Percentiles rank a stretch among this genome's conserved stretches.
Conservation (phyloP, 2,888 invertebrate species). For the Onthophagus sagittarius region DNA sequence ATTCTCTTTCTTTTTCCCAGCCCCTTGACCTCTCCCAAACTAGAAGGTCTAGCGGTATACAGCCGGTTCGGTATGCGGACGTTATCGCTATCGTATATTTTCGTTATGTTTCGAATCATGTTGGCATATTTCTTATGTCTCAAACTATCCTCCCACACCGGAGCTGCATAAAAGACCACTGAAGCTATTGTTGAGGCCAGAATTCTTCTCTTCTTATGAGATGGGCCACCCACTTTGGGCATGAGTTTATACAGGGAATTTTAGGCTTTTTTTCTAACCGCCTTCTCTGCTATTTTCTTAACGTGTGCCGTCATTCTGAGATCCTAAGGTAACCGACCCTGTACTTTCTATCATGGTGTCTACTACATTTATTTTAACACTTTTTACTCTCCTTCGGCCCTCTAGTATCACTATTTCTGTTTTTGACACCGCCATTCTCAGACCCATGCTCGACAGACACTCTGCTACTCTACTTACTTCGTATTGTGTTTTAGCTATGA, state of each 20-base stretch:
- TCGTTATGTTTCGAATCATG: not conserved
- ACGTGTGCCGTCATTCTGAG: not conserved
- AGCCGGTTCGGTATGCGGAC: conserved; percentile 12
- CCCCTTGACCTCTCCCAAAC: too few species aligned
- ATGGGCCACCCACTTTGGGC: too few species aligned
- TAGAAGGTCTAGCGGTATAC: conserved; percentile 15
- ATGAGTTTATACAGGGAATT: not conserved
- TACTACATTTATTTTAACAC: too few species aligned
- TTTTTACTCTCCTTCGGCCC: not conserved
- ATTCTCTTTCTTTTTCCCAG: too few species aligned
- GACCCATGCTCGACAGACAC: too few species aligned
- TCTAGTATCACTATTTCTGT: not conserved
- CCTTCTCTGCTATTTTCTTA: not conserved
- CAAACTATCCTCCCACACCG: not conserved
- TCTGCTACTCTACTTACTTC: too few species aligned
- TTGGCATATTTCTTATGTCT: not conserved
- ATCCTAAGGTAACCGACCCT: not conserved
- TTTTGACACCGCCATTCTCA: too few species aligned
- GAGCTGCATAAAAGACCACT: not conserved
- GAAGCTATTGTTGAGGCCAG: too few species aligned
- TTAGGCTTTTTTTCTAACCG: not conserved
- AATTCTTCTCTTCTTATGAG: too few species aligned
- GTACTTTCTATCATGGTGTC: not conserved
- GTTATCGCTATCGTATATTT: not conserved
- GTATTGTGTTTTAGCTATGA: too few species aligned